A percentile compares a stretch with the other conserved stretches of the same genome.
Conservation (phyloP, 1,140 invertebrate genomes). For the Atta texana region DNA sequence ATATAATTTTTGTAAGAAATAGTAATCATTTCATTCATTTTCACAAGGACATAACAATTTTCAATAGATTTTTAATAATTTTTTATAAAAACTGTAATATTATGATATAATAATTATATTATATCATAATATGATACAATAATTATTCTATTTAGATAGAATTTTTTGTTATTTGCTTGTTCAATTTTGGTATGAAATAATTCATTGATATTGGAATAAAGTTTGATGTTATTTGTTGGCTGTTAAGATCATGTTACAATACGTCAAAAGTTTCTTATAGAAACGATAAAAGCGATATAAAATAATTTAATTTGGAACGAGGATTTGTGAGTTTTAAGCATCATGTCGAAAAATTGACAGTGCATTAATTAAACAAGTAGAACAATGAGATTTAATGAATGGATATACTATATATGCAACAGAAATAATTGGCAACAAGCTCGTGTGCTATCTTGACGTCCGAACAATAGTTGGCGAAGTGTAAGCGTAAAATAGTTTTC, state of each 20-base stretch:
- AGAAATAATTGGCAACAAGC: conserved; percentile 18
- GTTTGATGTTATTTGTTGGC: background rate
- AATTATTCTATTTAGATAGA: background rate
- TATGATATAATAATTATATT: background rate
- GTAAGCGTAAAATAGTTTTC: conserved; percentile 34
- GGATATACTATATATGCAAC: background rate
- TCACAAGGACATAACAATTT: background rate
- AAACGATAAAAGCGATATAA: conserved; percentile 15
- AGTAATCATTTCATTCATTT: background rate
- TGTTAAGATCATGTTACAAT: background rate
- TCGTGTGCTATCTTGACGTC: conserved; percentile 10
- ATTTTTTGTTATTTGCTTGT: background rate
- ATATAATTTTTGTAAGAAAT: background rate
- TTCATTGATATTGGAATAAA: background rate
- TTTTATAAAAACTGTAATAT: background rate
- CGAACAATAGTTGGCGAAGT: background rate
- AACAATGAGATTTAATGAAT: conserved; percentile 34
- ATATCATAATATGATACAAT: too few species aligned
- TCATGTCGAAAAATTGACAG: conserved; percentile 12
- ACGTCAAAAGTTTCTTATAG: conserved; percentile 23
- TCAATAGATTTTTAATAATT: background rate
- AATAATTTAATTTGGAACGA: conserved; percentile 33
- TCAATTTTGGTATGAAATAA: background rate
- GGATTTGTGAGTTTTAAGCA: background rate
- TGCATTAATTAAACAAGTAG: conserved; percentile 28